Evolutionary conservation across 37 sponge, comb jelly and placozoan genomes (phyloP).

Genomic region (Ephydatia muelleri): DNA sequence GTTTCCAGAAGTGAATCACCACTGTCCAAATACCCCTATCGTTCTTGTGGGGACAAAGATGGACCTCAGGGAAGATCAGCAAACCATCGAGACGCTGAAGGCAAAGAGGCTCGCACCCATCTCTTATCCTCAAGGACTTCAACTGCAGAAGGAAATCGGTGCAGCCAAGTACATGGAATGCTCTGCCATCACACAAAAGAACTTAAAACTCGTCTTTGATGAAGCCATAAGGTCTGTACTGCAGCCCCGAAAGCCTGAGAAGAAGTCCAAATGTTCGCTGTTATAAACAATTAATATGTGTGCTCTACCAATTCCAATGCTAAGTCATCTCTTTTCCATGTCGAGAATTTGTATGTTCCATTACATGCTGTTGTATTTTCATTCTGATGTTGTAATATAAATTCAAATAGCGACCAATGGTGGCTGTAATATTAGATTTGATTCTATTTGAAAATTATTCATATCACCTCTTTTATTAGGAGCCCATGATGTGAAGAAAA

Average conservation of each 20-base stretch:
- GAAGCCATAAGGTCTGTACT: conserved; percentile 87
- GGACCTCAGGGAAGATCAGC: conserved; percentile 72
- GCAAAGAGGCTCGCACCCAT: conserved; percentile 60
- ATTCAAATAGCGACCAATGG: too few relatives aligned
- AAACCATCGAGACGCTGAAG: conserved; percentile 57
- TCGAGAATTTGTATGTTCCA: too few relatives aligned
- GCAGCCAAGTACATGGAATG: conserved; percentile 79
- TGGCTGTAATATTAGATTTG: too few relatives aligned
- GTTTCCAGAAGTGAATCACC: conserved; percentile 75
- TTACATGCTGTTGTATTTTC: too few relatives aligned
- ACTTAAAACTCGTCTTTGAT: conserved; percentile 79
- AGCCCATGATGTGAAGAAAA: too few relatives aligned
- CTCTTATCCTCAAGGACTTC: conserved; percentile 49
- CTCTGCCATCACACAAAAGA: conserved; percentile 77
- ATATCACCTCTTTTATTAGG: too few relatives aligned
- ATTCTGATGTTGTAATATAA: too few relatives aligned
- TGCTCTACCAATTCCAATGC: too few relatives aligned
- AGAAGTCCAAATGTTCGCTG: conserved; percentile 47
- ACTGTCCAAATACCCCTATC: conserved; percentile 73
- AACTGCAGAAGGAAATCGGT: conserved; percentile 65
- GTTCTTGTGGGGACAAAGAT: conserved; percentile 82
- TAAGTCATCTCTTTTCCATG: too few relatives aligned
- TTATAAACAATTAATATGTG: background rate
- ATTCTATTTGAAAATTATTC: too few relatives aligned
- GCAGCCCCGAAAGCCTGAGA: conserved; percentile 51